A percentile compares a stretch with the other conserved stretches of the same genome.
Evolutionary conservation across 2,888 invertebrate genomes (phyloP).

Genomic region (Cephus nigrinus): DNA sequence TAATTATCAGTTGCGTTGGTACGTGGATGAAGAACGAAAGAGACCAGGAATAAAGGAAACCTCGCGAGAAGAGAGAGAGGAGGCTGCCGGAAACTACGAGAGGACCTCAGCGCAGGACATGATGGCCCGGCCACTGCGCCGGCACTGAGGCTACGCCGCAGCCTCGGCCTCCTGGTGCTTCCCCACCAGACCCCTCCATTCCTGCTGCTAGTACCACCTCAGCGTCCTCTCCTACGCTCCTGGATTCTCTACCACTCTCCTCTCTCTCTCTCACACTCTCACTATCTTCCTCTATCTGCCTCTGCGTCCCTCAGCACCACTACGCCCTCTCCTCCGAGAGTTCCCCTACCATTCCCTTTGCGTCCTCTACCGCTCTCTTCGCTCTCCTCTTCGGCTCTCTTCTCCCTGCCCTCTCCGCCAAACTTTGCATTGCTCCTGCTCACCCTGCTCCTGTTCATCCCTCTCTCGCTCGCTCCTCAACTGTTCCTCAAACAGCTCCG

Average conservation of each 20-base stretch:
- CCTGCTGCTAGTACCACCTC: constrained; percentile 13
- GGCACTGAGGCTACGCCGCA: constrained; percentile 65
- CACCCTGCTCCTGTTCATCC: neutral
- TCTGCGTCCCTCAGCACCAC: neutral
- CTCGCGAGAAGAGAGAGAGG: neutral
- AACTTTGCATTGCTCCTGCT: constrained; percentile 10
- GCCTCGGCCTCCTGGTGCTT: constrained; percentile 62
- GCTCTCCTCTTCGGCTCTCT: neutral
- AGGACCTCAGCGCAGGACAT: constrained; percentile 56
- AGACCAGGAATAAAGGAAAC: neutral
- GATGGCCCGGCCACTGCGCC: constrained; percentile 67
- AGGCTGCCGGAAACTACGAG: constrained; percentile 15
- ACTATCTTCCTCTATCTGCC: constrained; percentile 1
- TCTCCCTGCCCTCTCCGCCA: constrained; percentile 1
- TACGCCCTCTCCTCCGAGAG: constrained; percentile 7
- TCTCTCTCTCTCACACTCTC: constrained; percentile 4
- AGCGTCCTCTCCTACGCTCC: constrained; percentile 12
- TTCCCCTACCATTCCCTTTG: constrained; percentile 13
- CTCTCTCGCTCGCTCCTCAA: constrained; percentile 10
- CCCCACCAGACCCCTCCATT: constrained; percentile 19
- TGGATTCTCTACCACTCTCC: constrained; percentile 4
- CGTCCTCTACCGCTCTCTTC: constrained; percentile 2
- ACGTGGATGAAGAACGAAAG: constrained; percentile 1
- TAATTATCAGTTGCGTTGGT: neutral
- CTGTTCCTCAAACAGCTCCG: constrained; percentile 8